These are phyloP conservation scores for Gila robusta DNA, from an alignment of 2,797 vertebrate genomes.

Conservation along the genomic window DNA sequence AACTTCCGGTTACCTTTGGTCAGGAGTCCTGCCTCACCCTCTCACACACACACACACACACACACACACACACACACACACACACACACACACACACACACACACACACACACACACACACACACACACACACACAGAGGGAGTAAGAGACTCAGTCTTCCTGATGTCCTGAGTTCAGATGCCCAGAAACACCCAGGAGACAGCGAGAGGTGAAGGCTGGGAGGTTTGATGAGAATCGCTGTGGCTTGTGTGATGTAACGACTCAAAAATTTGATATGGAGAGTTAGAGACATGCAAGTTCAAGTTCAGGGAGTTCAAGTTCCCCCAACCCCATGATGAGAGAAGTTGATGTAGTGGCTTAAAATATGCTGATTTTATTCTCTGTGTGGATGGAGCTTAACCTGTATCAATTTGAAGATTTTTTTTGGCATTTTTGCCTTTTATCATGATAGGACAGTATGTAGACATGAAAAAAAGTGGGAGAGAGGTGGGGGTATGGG, in stretches of 20 bases:
- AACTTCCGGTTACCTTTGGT: not conserved
- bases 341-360: too few species aligned
- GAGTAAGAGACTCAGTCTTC: not conserved
- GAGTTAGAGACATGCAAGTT: not conserved
- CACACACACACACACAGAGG: not conserved
- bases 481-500: too few species aligned
- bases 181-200: not conserved
- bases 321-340: too few species aligned
- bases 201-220: not conserved
- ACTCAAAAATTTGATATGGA: not conserved
- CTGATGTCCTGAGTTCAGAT: conserved; percentile 3
- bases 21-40: not conserved
- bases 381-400: too few species aligned
- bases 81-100: conserved; percentile 13
- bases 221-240: not conserved
- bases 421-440: too few species aligned
- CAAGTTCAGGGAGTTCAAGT: too few species aligned
- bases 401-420: too few species aligned
- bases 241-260: not conserved
- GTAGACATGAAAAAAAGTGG: too few species aligned
- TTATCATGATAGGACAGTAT: too few species aligned
- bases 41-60: conserved; percentile 7
- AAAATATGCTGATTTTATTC: too few species aligned
- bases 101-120: conserved; percentile 12
- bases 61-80: conserved; percentile 10